Evolutionary conservation across 1,140 invertebrate genomes (phyloP), one percentile per base, ranked within the genome.

Genomic region (Euura saliciscinereae): DNA sequence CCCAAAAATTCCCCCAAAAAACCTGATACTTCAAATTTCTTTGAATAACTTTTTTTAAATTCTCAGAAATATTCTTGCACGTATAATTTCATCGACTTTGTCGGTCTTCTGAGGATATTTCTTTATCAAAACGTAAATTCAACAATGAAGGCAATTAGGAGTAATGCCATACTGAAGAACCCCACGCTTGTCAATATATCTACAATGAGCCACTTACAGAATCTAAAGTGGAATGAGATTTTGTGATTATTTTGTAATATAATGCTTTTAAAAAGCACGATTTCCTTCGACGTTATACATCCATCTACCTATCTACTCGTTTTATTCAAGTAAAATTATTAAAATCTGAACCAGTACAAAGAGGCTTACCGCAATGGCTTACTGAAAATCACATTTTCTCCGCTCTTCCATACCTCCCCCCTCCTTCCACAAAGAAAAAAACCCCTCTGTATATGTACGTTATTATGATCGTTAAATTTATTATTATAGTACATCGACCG

Each of bases 301-400:
- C 28, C 28, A 28, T 28, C 28, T 1, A 28, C 28, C 28, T 28
- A 28, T 1, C 28, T 28, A 59, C 10, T n/a, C 51, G 51, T 59
- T 59, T n/a, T n/a, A 11, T 59, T 59, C 51, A 59, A 59, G 13
- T 59, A 59, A 59, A 59, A 59, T 59, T 59, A 59, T 59, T 59
- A 59, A 59, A 59, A 59, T 59, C 51, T 59, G 3, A n/a, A 4
- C 51, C 3, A 8, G 51, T 59, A 8, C 51, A 59, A 59, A 59
- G 51, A 59, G 13, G 51, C 51, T 59, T 59, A 59, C 51, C 51
- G 13, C 51, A 8, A n/a, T 28, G 28, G 51, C 51, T 59, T 59
- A 59, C 51, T 59, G 51, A n/a, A 59, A 59, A 59, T 59, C 51
- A 59, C 51, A 59, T 59, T 59, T 59, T 59, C 51, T 59, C 51